Evolutionary conservation across 2,113 vertebrate species (phyloP).

Genomic region (Poeciliopsis prolifica): DNA sequence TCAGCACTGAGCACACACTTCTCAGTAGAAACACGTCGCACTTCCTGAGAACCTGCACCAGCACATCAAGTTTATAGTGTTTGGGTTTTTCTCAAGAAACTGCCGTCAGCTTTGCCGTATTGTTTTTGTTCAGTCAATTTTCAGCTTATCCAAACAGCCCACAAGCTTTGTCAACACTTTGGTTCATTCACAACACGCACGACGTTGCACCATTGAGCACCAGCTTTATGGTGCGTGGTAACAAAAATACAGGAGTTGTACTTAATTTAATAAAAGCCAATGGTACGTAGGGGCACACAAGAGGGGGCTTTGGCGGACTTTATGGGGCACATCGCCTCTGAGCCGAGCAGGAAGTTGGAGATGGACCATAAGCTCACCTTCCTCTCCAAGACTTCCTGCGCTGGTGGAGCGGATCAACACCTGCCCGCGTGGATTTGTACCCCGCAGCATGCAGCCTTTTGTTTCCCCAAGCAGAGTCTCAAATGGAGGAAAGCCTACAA

Average conservation of each 20-base stretch:
- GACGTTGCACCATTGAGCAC: conserved; percentile 35
- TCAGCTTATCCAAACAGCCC: fast-evolving
- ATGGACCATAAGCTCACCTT: conserved; percentile 47
- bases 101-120: not conserved
- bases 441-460: not conserved
- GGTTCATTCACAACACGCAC: conserved; percentile 26
- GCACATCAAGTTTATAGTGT: not conserved
- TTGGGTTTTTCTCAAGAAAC: not conserved
- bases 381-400: conserved; percentile 43
- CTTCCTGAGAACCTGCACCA: not conserved
- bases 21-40: not conserved
- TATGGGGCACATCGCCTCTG: conserved; percentile 56
- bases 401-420: conserved; percentile 33
- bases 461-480: not conserved
- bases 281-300: conserved; percentile 17
- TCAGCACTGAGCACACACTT: not conserved
- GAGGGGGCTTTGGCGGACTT: conserved; percentile 48
- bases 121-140: not conserved
- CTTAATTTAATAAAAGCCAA: conserved; percentile 54
- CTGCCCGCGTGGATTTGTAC: not conserved
- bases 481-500: not conserved
- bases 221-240: conserved; percentile 43
- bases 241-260: conserved; percentile 51
- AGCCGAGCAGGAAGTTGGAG: conserved; percentile 61
- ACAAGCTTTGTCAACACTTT: not conserved